Percentiles rank a stretch among this genome's conserved stretches.
Conservation (phyloP, 2,797 vertebrate genomes). For the Peromyscus attwateri region DNA sequence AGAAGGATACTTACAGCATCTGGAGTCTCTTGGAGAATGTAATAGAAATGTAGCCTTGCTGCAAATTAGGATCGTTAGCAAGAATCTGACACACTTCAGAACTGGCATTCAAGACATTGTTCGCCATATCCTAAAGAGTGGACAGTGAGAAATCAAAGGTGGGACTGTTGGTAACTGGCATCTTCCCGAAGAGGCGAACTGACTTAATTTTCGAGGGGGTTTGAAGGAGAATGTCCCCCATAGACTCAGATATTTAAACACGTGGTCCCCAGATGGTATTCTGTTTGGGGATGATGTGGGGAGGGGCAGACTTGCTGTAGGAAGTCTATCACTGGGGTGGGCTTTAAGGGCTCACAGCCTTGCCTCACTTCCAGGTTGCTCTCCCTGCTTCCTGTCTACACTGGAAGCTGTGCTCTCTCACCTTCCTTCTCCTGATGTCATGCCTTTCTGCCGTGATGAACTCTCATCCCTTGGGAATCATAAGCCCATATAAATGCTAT, state of each 20-base stretch:
- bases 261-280: background rate
- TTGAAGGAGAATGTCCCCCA: background rate
- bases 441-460: background rate
- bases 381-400: too few relatives aligned
- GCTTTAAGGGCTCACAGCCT: too few relatives aligned
- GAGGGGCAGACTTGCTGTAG: too few relatives aligned
- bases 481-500: background rate
- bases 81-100: constrained; percentile 93
- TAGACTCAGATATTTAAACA: background rate
- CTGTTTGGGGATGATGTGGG: too few relatives aligned
- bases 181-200: background rate
- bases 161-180: background rate
- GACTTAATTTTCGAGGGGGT: background rate
- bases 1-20: constrained; percentile 89
- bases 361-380: too few relatives aligned
- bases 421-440: background rate
- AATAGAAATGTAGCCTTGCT: constrained; percentile 95
- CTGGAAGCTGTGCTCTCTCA: too few relatives aligned
- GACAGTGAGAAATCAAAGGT: background rate
- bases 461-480: background rate
- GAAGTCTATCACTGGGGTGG: too few relatives aligned
- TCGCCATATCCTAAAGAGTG: constrained; percentile 92
- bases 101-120: constrained; percentile 95
- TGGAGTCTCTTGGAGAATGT: constrained; percentile 97
- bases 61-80: constrained; percentile 90